Evolutionary conservation across 2,113 vertebrate genomes (phyloP).

Genomic region (Rhabdomys dilectus): DNA sequence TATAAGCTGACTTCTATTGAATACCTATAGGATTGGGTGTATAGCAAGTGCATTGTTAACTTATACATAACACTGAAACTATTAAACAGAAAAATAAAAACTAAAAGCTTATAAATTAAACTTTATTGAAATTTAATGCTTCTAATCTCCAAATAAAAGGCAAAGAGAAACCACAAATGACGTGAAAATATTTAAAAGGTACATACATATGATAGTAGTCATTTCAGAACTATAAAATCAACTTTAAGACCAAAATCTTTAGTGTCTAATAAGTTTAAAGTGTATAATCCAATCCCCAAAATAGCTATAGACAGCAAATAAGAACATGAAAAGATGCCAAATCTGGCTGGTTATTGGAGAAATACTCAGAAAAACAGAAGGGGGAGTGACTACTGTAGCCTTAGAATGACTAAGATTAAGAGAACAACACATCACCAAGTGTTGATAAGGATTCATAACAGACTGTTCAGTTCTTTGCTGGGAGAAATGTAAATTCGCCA

Average conservation of each 20-base stretch:
- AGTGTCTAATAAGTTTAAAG: neutral
- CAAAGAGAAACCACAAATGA: neutral
- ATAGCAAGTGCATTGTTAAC: neutral
- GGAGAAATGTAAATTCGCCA: neutral
- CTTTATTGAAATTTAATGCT: constrained; percentile 11
- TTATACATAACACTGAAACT: neutral
- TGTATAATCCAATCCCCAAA: neutral
- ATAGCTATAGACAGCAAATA: neutral
- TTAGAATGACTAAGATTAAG: neutral
- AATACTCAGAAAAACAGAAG: neutral
- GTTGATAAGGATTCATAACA: neutral
- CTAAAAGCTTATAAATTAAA: neutral
- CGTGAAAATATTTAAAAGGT: constrained; percentile 26
- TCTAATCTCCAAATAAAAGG: neutral
- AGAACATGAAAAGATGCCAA: neutral
- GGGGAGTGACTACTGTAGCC: neutral
- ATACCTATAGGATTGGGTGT: neutral
- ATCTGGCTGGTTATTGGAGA: neutral
- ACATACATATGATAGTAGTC: neutral
- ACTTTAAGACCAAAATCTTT: neutral
- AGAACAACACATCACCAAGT: neutral
- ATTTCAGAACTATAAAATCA: neutral
- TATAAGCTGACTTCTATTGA: neutral
- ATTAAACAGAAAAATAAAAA: neutral
- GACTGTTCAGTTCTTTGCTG: neutral